These are phyloP conservation scores for Perithous albicinctus DNA, from an alignment of 2,888 invertebrate genomes.

Conservation along the genomic window DNA sequence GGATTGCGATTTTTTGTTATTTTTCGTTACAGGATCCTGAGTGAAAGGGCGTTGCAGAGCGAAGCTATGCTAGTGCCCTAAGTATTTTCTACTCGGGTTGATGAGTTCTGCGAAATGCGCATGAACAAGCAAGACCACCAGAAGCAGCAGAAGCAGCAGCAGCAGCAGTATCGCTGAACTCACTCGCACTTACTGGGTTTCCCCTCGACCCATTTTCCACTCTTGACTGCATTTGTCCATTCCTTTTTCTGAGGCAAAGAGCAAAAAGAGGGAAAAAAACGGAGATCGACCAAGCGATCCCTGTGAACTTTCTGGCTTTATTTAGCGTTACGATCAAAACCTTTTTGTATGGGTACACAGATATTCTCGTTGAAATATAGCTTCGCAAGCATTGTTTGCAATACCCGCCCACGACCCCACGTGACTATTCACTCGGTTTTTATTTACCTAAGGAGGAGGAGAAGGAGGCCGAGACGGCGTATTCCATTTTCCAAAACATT, in stretches of 20 bases:
- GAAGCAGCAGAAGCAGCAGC: too few species aligned
- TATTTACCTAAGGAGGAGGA: not conserved
- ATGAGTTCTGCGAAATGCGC: slow-evolving; percentile 11
- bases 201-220: slow-evolving; percentile 10
- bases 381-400: slow-evolving; percentile 2
- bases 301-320: slow-evolving; percentile 39
- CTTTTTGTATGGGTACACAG: slow-evolving; percentile 47
- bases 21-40: not conserved
- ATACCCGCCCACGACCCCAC: not conserved
- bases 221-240: not conserved
- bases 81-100: slow-evolving; percentile 7
- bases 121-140: slow-evolving; percentile 7
- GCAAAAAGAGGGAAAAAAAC: not conserved
- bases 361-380: slow-evolving; percentile 43
- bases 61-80: not conserved
- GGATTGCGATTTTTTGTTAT: not conserved
- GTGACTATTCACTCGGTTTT: not conserved
- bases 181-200: not conserved
- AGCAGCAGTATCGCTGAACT: not conserved
- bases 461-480: too few species aligned
- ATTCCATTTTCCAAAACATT: too few species aligned
- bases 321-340: slow-evolving; percentile 54
- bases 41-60: not conserved
- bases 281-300: slow-evolving; percentile 27
- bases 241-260: not conserved